Conservation (phyloP, 2,797 vertebrate genomes). For the Falco novaeseelandiae region DNA sequence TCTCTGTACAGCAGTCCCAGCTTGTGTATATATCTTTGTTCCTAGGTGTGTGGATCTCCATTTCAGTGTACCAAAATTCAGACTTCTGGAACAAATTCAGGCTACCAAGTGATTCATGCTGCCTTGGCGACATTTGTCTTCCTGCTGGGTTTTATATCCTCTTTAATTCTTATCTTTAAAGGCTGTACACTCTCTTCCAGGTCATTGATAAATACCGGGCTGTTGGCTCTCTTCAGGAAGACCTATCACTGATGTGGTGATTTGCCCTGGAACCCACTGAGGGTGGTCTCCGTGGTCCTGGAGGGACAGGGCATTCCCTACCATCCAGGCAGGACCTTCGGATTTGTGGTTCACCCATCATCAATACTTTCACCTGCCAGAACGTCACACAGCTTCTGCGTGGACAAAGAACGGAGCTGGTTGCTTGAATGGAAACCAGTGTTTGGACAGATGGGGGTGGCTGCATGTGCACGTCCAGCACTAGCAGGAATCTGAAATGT, state of each 20-base stretch:
- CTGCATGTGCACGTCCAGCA: neutral
- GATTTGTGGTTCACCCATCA: neutral
- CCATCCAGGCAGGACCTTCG: neutral
- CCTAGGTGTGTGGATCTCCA: neutral
- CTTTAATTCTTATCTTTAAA: neutral
- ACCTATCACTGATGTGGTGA: neutral
- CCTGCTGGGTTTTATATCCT: neutral
- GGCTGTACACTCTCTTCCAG: neutral
- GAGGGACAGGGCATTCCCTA: neutral
- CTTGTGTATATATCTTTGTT: neutral
- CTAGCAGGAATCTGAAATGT: neutral
- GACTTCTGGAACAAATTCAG: constrained; percentile 1
- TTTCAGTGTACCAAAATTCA: neutral
- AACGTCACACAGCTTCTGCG: neutral
- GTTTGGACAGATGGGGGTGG: neutral
- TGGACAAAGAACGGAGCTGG: neutral
- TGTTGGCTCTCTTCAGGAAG: neutral
- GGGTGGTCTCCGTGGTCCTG: neutral
- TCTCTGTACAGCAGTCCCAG: neutral
- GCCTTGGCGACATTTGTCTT: neutral
- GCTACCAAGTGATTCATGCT: neutral
- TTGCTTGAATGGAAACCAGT: neutral
- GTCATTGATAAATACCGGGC: neutral
- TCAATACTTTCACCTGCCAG: neutral
- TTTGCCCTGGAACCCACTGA: neutral